Conservation (phyloP, 2,113 vertebrate genomes). For the Catagonus wagneri region DNA sequence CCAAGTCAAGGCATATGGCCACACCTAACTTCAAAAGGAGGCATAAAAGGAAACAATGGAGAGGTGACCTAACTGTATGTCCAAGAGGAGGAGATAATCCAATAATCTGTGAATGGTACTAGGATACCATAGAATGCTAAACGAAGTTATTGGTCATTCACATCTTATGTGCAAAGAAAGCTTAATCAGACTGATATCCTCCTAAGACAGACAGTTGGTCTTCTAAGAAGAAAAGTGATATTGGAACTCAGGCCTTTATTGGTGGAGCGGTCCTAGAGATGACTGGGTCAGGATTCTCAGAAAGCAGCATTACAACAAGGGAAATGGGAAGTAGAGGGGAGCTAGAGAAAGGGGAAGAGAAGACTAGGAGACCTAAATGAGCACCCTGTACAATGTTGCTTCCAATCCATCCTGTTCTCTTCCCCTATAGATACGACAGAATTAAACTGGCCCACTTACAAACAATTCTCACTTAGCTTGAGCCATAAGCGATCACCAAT, state of each 20-base stretch:
- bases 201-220: neutral
- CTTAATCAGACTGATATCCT: neutral
- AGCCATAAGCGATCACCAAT: neutral
- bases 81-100: slow-evolving; percentile 13
- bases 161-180: neutral
- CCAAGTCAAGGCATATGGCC: neutral
- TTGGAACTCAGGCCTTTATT: neutral
- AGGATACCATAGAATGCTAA: neutral
- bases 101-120: neutral
- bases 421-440: neutral
- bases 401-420: neutral
- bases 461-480: neutral
- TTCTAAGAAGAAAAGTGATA: neutral
- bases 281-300: neutral
- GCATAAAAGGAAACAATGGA: neutral
- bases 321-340: neutral
- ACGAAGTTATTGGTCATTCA: neutral
- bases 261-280: neutral
- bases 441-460: neutral
- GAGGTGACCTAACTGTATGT: neutral
- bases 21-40: slow-evolving; percentile 8
- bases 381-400: neutral
- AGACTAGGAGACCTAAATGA: neutral
- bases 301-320: neutral
- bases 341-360: neutral